phyloP scores from a whole-genome alignment of 2,888 invertebrate genomes.

The Cecidostiba fungosa region DNA sequence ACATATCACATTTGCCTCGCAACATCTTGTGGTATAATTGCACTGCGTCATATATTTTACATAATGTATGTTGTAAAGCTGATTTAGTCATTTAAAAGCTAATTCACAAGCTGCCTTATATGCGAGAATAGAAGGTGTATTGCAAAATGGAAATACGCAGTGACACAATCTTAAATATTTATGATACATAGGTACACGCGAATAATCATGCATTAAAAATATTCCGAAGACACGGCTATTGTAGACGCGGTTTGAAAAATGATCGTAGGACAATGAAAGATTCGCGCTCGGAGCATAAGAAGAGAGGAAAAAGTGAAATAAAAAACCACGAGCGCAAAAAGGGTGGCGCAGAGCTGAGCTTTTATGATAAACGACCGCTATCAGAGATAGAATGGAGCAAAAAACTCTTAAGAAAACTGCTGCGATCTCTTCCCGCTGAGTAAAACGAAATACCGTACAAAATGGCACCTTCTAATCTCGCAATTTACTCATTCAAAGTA shows the following conservation, averaged over 20 bases:
- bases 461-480: conserved; percentile 72
- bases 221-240: too few species aligned
- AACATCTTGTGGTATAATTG: conserved; percentile 40
- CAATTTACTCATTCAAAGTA: conserved; percentile 65
- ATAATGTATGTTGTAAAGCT: conserved; percentile 43
- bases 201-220: neutral
- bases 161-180: neutral
- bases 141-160: neutral
- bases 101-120: conserved; percentile 53
- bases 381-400: neutral
- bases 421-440: neutral
- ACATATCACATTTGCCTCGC: conserved; percentile 45
- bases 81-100: conserved; percentile 47
- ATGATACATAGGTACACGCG: neutral
- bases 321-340: conserved; percentile 26
- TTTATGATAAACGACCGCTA: conserved; percentile 42
- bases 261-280: neutral
- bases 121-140: conserved; percentile 55
- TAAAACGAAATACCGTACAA: neutral
- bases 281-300: neutral
- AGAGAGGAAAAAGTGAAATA: neutral
- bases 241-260: conserved; percentile 9
- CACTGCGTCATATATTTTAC: conserved; percentile 40
- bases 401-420: conserved; percentile 26
- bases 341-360: neutral